Percentiles rank a stretch among this genome's conserved stretches.
These are phyloP conservation scores for Mellivora capensis DNA, from an alignment of 2,113 vertebrate species.

Conservation along the genomic window DNA sequence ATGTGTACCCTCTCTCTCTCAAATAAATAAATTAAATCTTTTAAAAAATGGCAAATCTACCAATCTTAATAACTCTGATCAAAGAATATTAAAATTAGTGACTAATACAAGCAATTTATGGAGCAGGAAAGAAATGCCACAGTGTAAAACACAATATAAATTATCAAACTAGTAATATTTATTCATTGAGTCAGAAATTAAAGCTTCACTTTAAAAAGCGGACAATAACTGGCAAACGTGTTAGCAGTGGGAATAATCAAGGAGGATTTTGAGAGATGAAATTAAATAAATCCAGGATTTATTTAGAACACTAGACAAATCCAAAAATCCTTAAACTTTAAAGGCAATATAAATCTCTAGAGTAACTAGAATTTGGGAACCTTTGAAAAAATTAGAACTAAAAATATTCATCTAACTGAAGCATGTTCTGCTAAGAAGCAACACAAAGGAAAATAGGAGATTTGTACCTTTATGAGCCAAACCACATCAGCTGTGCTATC, in stretches of 20 bases:
- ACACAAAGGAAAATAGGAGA: slow-evolving; percentile 55
- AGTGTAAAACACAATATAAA: background rate
- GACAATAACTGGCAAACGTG: slow-evolving; percentile 42
- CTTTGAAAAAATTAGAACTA: background rate
- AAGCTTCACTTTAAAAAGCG: slow-evolving; percentile 36
- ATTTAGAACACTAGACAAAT: slow-evolving; percentile 58
- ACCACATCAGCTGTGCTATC: slow-evolving; percentile 31
- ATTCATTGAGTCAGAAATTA: background rate
- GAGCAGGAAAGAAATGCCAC: background rate
- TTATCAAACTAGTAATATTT: background rate
- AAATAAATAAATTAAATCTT: background rate
- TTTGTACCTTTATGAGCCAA: slow-evolving; percentile 57
- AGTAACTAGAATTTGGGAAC: slow-evolving; percentile 36
- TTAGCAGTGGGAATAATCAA: slow-evolving; percentile 43
- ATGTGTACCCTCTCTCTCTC: background rate
- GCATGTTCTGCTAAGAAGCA: slow-evolving; percentile 46
- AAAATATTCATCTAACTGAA: slow-evolving; percentile 29
- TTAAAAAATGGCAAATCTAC: background rate
- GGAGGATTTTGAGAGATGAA: slow-evolving; percentile 16
- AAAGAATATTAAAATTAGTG: background rate
- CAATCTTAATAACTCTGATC: background rate
- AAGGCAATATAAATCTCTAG: slow-evolving; percentile 25
- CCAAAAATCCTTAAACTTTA: slow-evolving; percentile 51
- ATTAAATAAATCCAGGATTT: slow-evolving; percentile 47
- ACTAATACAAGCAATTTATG: background rate